phyloP scores from a whole-genome alignment of 2,113 vertebrate species.

The Numenius arquata region DNA sequence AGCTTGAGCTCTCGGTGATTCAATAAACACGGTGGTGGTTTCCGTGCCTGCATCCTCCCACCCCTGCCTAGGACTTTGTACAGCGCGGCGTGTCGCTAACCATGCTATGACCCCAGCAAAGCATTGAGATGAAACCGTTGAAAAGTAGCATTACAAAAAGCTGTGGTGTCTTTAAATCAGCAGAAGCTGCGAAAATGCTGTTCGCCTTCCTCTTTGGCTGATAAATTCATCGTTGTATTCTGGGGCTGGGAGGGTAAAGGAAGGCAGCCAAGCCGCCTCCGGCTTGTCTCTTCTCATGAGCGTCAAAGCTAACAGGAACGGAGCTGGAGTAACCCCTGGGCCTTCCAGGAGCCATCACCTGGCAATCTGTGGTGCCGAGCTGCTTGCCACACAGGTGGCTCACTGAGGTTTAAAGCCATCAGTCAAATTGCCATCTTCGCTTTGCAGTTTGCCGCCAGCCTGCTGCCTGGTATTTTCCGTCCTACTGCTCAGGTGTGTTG shows the following conservation, averaged over 20 bases:
- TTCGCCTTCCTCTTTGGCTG: background rate
- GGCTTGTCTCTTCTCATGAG: background rate
- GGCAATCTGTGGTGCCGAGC: rapidly evolving
- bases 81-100: background rate
- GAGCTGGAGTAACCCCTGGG: background rate
- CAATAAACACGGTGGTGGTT: background rate
- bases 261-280: background rate
- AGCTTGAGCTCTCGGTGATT: background rate
- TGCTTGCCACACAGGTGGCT: background rate
- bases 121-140: background rate
- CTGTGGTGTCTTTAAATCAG: background rate
- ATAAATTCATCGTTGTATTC: background rate
- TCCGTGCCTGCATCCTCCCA: background rate
- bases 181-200: rapidly evolving
- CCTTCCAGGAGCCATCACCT: background rate
- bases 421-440: background rate
- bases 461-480: background rate
- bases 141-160: background rate
- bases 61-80: background rate
- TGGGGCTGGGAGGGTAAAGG: background rate
- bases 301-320: background rate
- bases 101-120: background rate
- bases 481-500: background rate
- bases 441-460: background rate
- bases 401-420: rapidly evolving